Evolutionary conservation across 2,888 invertebrate genomes (phyloP), one percentile per base, ranked within the genome.

Genomic region (Protodeltote pygarga): DNA sequence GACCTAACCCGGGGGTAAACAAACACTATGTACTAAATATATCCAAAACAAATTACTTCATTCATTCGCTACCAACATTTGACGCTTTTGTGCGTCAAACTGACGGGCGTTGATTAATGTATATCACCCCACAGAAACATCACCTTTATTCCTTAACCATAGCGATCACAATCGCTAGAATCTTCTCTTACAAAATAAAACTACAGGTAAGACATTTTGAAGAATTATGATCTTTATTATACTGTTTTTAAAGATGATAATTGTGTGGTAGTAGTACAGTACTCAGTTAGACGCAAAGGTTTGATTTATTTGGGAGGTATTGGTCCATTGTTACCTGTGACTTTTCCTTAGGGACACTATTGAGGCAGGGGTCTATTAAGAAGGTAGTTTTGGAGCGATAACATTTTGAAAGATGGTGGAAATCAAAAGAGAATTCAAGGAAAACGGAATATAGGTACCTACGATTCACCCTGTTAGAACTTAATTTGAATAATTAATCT

Each of bases 261-360:
- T 58, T 57, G 49, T 37, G 37, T 63, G 37, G 20, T 5, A 17
- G 28, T 40, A 39, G 32, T 25, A 65, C 58, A 66, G 57, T 69
- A 39, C 52, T 57, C 50, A 50, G 57, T 66, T 41, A 58, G 50
- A 65, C 27, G 54, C 47, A 41, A 45, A 53, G 71, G 57, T 64
- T 68, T 71, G 69, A 70, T 70, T 68, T 70, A 70, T 70, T 70
- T 68, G 44, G 33, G 31, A 48, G 62, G 65, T 65, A 68, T 71
- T 51, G 65, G 52, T 17, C 65, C 57, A 58, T 71, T 68, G 68
- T 70, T 68, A 59, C 50, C 70, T 52, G 57, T 62, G 62, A 68
- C 68, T 62, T 68, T 57, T 54, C 65, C 65, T 50, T 37, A 27
- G 55, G 62, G 65, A 57, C 31, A 46, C 42, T 50, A 65, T 68